Evolutionary conservation across 2,113 vertebrate genomes (phyloP).

Genomic region (Oncorhynchus tshawytscha): DNA sequence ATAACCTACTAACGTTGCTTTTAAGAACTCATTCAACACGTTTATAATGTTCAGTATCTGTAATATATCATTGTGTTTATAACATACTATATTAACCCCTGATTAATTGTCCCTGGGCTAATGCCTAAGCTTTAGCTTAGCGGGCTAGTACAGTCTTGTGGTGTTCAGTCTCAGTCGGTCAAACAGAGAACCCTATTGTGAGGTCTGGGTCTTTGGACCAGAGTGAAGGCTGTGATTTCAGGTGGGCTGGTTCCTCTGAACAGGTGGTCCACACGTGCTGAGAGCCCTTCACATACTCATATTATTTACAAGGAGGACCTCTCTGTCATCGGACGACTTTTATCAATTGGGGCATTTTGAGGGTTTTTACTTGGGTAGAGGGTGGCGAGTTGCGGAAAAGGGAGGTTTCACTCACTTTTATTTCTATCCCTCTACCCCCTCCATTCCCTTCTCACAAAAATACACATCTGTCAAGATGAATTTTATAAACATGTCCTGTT

Average conservation of each 20-base stretch:
- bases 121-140: not conserved
- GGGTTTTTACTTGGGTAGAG: not conserved
- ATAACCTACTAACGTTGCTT: too few species aligned
- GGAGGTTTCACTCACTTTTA: slow-evolving; percentile 13
- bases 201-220: not conserved
- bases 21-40: too few species aligned
- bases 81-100: too few species aligned
- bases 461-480: slow-evolving; percentile 37
- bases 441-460: slow-evolving; percentile 23
- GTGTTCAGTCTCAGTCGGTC: not conserved
- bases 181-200: slow-evolving; percentile 30
- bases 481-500: slow-evolving; percentile 18
- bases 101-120: not conserved
- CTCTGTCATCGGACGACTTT: slow-evolving; percentile 49
- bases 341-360: slow-evolving; percentile 26
- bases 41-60: too few species aligned
- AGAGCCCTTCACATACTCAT: slow-evolving; percentile 36
- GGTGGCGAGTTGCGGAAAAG: slow-evolving; percentile 7
- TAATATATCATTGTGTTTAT: too few species aligned
- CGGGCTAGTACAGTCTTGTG: not conserved
- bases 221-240: slow-evolving; percentile 29
- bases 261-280: slow-evolving; percentile 62
- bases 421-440: slow-evolving; percentile 26
- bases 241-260: slow-evolving; percentile 36
- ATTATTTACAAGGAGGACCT: slow-evolving; percentile 45